Percentiles rank a stretch among this genome's conserved stretches.
Conservation (phyloP, 2,797 vertebrate species). For the Cyclopterus lumpus region DNA sequence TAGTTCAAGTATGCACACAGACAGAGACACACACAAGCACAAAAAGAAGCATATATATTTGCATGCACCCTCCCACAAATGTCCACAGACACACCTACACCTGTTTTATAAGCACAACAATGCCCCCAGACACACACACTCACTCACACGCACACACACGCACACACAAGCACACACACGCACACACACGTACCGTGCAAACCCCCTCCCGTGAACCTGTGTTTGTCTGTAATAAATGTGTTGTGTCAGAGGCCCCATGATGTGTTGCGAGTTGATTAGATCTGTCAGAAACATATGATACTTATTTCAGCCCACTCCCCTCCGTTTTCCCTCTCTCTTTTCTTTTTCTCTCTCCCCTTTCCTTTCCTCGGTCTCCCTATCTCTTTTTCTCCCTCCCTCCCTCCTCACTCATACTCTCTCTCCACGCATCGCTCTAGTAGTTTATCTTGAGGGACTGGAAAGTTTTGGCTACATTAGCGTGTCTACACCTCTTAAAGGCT, state of each 20-base stretch:
- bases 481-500: constrained; percentile 75
- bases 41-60: constrained; percentile 32
- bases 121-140: constrained; percentile 9
- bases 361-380: constrained; percentile 1
- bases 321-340: not conserved
- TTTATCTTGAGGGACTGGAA: constrained; percentile 66
- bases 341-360: constrained; percentile 17
- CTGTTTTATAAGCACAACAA: constrained; percentile 56
- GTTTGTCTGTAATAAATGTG: constrained; percentile 69
- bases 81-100: constrained; percentile 61
- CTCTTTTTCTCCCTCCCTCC: not conserved
- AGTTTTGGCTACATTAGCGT: constrained; percentile 71
- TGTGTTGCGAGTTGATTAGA: constrained; percentile 72
- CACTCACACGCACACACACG: constrained; percentile 38
- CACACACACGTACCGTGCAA: constrained; percentile 36
- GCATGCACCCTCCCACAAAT: constrained; percentile 40
- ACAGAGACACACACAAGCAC: constrained; percentile 27
- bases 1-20: constrained; percentile 70
- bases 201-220: constrained; percentile 48
- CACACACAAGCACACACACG: constrained; percentile 19
- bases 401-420: constrained; percentile 15
- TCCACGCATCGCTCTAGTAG: constrained; percentile 50
- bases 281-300: constrained; percentile 82
- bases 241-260: constrained; percentile 64
- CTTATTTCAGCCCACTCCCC: constrained; percentile 62